phyloP scores from a whole-genome alignment of 2,113 vertebrate species.

The Pandion haliaetus region DNA sequence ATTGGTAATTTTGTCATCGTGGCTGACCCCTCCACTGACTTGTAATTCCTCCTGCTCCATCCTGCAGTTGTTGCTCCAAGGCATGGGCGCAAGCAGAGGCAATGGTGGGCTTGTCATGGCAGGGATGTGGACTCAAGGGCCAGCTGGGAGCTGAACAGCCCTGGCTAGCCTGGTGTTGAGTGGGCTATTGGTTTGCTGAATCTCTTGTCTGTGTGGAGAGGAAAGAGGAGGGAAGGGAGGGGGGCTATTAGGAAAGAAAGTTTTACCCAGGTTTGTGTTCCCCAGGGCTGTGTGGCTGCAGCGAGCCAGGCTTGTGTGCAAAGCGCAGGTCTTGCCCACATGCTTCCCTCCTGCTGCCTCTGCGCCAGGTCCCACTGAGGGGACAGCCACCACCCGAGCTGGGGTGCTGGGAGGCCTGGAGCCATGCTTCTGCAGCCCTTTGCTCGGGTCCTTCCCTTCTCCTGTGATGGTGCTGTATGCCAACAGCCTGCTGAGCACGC shows the following conservation, averaged over 20 bases:
- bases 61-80: not conserved
- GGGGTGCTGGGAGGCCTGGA: not conserved
- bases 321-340: fast-evolving
- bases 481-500: not conserved
- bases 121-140: not conserved
- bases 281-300: not conserved
- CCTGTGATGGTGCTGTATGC: fast-evolving
- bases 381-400: not conserved
- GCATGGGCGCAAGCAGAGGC: not conserved
- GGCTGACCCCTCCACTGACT: not conserved
- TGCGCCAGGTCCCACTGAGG: not conserved
- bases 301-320: not conserved
- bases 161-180: not conserved
- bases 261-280: not conserved
- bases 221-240: not conserved
- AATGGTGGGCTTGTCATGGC: not conserved
- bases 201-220: not conserved
- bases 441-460: not conserved
- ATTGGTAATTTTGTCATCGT: not conserved
- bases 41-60: not conserved
- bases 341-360: not conserved
- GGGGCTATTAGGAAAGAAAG: not conserved
- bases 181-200: not conserved
- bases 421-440: not conserved
- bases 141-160: not conserved